Base-by-base conservation (phyloP, 2,888 invertebrate genomes). In the Autographa pulchrina region DNA sequence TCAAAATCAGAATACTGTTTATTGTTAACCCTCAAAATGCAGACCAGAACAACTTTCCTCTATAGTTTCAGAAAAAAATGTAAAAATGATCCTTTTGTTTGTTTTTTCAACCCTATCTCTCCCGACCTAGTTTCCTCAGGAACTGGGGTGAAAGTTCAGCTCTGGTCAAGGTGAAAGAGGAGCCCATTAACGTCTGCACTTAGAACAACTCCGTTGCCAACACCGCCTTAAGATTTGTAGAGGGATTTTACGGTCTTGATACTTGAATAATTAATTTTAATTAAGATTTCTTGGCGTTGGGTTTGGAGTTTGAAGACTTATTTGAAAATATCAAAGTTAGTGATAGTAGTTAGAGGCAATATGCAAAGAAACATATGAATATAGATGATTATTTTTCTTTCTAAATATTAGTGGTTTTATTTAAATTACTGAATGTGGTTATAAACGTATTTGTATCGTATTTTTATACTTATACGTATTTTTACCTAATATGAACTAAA, bases 141-240 rank as follows among this genome's bases (percentile, higher is more conserved):
- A 93, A 94, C 90, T 94, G 91, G 93, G 92, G 92, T 91, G 90
- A 92, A 91, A 93, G 94, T 94, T 94, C 93, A 93, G 86, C 78
- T 72, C 85, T 94, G 96, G 95, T 95, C 95, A 95, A 95, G 95
- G 95, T 95, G 94, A 94, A 92, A 91, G 89, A 88, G 90, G 86
- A 90, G 87, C 88, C 90, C 94, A 94, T 95, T 94, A 94, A 92
- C 93, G 92, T 91, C 91, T 92, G 82, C 91, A 91, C 92, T 93
- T 92, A 94, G 92, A 93, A 94, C 94, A 94, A 94, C 93, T 92
- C 92, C 85, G 86, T 83, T 85, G 86, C 87, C 87, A 86, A 76
- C 87, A 82, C 82, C 92, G 90, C 90, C 95, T 95, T 95, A 92
- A 94, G 94, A 94, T 90, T 84, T 88, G 56, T 84, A 90, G 77